Evolutionary conservation across 2,797 vertebrate species (phyloP).

Genomic region (Falco naumanni): DNA sequence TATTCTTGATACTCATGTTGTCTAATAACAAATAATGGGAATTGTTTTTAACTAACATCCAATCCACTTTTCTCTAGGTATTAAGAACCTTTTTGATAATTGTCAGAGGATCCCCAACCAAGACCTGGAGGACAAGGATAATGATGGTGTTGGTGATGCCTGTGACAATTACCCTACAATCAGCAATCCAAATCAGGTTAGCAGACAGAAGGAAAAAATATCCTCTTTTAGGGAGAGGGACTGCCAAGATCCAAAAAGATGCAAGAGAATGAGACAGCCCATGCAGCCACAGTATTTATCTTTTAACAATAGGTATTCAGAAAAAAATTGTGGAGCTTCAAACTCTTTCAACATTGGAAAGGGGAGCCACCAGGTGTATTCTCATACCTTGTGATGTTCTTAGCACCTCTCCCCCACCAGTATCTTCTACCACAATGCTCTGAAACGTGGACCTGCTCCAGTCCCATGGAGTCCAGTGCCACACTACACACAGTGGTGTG

Average conservation of each 20-base stretch:
- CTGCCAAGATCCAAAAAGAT: background rate
- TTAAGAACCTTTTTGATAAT: constrained; percentile 97
- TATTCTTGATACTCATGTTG: background rate
- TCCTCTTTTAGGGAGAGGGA: background rate
- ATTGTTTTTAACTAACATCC: background rate
- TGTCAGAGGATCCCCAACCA: constrained; percentile 89
- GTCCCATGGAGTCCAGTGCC: background rate
- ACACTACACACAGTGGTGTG: background rate
- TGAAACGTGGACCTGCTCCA: background rate
- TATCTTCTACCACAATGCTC: background rate
- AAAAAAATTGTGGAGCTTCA: background rate
- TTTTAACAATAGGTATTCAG: background rate
- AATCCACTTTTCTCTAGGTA: constrained; percentile 78
- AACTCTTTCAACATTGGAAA: background rate
- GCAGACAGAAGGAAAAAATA: background rate
- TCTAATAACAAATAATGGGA: background rate
- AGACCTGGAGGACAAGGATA: constrained; percentile 90
- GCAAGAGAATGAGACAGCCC: background rate
- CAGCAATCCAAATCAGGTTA: constrained; percentile 96
- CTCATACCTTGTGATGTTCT: background rate
- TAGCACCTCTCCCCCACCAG: background rate
- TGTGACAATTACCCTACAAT: constrained; percentile 97
- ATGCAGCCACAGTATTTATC: background rate
- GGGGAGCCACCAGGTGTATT: background rate
- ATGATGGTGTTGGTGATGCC: constrained; percentile 94